Percentiles rank a stretch among this genome's conserved stretches.
These are phyloP conservation scores for Clarias gariepinus DNA, from an alignment of 2,113 vertebrate species.

Conservation along the genomic window DNA sequence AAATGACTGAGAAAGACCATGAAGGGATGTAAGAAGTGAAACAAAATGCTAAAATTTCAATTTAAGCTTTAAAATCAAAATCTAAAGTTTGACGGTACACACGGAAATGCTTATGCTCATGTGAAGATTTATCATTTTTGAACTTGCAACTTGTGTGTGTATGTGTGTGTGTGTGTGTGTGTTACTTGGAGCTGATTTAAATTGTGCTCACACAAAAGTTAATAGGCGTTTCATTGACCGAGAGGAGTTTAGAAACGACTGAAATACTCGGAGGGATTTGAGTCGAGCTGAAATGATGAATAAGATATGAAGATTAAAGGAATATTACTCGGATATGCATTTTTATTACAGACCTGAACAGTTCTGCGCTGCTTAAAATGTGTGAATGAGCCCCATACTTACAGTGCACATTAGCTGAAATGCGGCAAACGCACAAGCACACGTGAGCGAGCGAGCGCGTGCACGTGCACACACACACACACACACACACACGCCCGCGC, in stretches of 20 bases:
- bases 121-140: no score
- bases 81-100: no score
- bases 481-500: constrained; percentile 25
- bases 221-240: background rate
- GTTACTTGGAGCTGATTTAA: background rate
- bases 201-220: background rate
- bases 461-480: constrained; percentile 29
- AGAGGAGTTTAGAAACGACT: background rate
- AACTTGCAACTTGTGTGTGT: no score
- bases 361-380: constrained; percentile 8
- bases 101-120: no score
- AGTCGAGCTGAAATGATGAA: background rate
- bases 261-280: background rate
- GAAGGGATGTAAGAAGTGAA: background rate
- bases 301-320: background rate
- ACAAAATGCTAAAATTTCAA: background rate
- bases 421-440: constrained; percentile 23
- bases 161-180: background rate
- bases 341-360: constrained; percentile 1
- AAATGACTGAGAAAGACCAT: background rate
- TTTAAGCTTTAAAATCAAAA: no score
- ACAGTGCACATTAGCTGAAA: constrained; percentile 26
- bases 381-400: background rate
- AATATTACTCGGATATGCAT: background rate
- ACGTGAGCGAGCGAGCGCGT: no score